Base-by-base conservation (phyloP, 2,113 vertebrate genomes). In the Stigmatopora nigra region DNA sequence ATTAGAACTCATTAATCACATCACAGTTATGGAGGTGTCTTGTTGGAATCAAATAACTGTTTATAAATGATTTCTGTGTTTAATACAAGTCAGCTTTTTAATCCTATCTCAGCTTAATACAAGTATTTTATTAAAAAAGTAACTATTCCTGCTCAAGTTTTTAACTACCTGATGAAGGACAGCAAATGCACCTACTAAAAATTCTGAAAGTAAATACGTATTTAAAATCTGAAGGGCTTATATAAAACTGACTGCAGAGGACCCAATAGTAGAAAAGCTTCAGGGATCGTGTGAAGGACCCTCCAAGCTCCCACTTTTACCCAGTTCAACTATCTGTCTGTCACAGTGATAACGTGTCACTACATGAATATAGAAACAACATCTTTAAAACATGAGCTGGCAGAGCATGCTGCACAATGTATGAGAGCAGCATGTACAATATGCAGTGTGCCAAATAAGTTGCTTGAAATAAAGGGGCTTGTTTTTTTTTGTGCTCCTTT, bases 321-420 rank as follows among this genome's bases (percentile, higher is more conserved):
- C 74, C 73, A 76, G 76, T 81, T 83, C 72, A 79, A 69, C 73
- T 22, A 61, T 76, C 63, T 72, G 78, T 78, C 80, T 78, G 80
- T 82, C 79, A 84, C 72, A 69, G 61, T 80, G 78, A 83, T 77
- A 81, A 82, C 64, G 72, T 66, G 78, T 79, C 79, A 80, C 31
- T 61, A 70, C 65, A 77, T 63, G 77, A 81, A 81, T 82, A 74
- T 65, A 79, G 71, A 78, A 75, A 69, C 51, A 31, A 35, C 77
- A 86, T 88, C 65, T 87, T 84, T 84, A 82, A 88, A 81, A 85
- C 78, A 87, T 85, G 79, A 87, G 80, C 67, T 62, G 56, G 67
- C 65, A 57, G 48, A 68, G 68, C 45, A 41, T 7, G 68, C 64
- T 52, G 63, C 68, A 69, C 71, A 57, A 55, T 58, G 1, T 55